phyloP scores from a whole-genome alignment of 2,113 vertebrate species.

The Coptodon rendalli region DNA sequence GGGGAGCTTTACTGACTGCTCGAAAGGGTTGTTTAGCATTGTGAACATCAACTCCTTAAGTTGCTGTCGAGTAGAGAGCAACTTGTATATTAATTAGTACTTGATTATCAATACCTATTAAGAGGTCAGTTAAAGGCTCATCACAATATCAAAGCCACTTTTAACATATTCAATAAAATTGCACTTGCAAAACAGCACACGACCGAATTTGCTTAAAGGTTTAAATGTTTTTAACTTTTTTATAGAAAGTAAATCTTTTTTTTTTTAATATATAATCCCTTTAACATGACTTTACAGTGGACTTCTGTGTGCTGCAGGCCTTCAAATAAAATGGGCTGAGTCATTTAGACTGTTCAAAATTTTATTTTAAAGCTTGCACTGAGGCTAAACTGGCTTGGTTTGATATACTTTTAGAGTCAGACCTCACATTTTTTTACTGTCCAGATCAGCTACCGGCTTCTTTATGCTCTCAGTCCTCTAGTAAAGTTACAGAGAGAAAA shows the following conservation, averaged over 20 bases:
- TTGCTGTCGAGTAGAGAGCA: background rate
- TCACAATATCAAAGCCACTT: background rate
- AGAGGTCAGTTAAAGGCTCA: background rate
- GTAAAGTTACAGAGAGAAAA: background rate
- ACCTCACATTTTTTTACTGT: background rate
- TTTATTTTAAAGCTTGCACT: background rate
- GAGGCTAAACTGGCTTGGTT: background rate
- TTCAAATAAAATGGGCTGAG: background rate
- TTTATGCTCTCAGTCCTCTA: background rate
- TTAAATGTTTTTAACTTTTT: background rate
- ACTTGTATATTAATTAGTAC: background rate
- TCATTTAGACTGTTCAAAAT: background rate
- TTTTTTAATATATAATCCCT: background rate
- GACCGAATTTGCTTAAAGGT: background rate
- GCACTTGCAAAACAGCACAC: background rate
- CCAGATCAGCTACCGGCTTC: background rate
- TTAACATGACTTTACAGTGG: background rate
- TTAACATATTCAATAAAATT: background rate
- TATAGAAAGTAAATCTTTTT: background rate
- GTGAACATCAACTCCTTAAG: background rate
- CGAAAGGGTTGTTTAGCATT: background rate
- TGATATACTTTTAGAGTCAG: background rate
- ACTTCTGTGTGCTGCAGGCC: background rate
- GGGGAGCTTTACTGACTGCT: background rate
- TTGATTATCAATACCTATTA: background rate